These are phyloP conservation scores for Saccopteryx leptura DNA, from an alignment of 2,113 vertebrate species.

Conservation along the genomic window DNA sequence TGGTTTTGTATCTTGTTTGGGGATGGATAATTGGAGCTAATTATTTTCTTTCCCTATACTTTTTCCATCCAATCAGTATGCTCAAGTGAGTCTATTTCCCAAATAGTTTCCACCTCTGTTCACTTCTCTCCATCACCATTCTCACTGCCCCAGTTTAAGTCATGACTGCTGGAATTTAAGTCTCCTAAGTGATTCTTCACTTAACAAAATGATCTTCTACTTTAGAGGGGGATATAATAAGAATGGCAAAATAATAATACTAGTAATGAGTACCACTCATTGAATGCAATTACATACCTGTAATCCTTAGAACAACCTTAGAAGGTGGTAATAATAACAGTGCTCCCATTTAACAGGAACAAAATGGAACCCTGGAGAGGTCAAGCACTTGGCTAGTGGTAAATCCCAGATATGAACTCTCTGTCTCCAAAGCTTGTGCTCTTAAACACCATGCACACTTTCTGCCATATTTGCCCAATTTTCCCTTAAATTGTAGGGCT, in stretches of 20 bases:
- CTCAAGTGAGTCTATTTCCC: not conserved
- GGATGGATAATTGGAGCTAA: conserved; percentile 62
- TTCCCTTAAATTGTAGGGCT: not conserved
- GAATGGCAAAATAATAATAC: not conserved
- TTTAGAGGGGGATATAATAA: not conserved
- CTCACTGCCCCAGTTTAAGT: not conserved
- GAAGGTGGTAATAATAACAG: not conserved
- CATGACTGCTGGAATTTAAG: not conserved
- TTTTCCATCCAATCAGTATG: not conserved
- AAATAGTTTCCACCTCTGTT: not conserved
- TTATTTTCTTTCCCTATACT: conserved; percentile 49
- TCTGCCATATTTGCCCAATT: not conserved
- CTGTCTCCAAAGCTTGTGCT: not conserved
- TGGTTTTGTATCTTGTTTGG: conserved; percentile 53
- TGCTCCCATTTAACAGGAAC: not conserved
- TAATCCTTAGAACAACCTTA: not conserved
- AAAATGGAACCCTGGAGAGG: not conserved
- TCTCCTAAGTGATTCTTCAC: not conserved
- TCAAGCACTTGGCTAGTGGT: not conserved
- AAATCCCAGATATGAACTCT: not conserved
- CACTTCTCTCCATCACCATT: not conserved
- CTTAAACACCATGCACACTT: not conserved
- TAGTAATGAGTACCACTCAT: not conserved
- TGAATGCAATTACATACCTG: not conserved
- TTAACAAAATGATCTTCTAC: conserved; percentile 8